A percentile compares a stretch with the other conserved stretches of the same genome.
phyloP scores from a whole-genome alignment of 2,113 vertebrate species.

The Psettodes erumei region DNA sequence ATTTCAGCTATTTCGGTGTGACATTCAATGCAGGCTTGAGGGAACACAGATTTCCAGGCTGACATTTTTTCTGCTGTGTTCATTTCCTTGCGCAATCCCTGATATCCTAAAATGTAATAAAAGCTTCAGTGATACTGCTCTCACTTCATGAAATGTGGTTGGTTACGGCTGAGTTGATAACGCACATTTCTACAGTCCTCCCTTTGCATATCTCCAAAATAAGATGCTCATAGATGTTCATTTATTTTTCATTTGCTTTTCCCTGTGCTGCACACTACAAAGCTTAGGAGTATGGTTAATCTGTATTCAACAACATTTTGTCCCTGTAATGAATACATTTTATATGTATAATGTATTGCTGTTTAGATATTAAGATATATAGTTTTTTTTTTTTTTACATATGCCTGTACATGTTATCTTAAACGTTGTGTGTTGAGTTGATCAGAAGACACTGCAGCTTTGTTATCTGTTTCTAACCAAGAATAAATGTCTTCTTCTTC shows the following conservation, averaged over 20 bases:
- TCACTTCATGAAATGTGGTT: not conserved
- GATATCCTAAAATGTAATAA: slow-evolving; percentile 28
- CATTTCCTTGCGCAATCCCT: slow-evolving; percentile 12
- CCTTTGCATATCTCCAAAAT: not conserved
- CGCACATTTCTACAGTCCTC: slow-evolving; percentile 2
- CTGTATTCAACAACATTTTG: not conserved
- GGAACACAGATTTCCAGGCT: slow-evolving; percentile 18
- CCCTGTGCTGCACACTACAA: not conserved
- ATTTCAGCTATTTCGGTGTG: slow-evolving; percentile 60
- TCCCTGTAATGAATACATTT: not conserved
- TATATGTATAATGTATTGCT: not conserved
- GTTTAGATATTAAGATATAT: not conserved
- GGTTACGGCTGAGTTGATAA: not conserved
- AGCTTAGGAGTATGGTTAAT: not conserved
- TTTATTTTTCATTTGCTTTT: not conserved
- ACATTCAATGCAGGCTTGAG: slow-evolving; percentile 14
- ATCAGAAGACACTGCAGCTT: slow-evolving; percentile 7
- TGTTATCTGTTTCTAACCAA: slow-evolving; percentile 34
- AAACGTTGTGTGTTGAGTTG: slow-evolving; percentile 4
- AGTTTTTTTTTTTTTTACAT: rapidly evolving
- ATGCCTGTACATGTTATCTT: slow-evolving; percentile 2
- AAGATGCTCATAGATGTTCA: not conserved
- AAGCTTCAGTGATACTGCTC: not conserved
- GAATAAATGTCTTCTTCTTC: slow-evolving; percentile 41
- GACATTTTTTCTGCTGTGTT: not conserved